Base-by-base conservation (phyloP, 2,113 vertebrate species). In the Rynchops niger region DNA sequence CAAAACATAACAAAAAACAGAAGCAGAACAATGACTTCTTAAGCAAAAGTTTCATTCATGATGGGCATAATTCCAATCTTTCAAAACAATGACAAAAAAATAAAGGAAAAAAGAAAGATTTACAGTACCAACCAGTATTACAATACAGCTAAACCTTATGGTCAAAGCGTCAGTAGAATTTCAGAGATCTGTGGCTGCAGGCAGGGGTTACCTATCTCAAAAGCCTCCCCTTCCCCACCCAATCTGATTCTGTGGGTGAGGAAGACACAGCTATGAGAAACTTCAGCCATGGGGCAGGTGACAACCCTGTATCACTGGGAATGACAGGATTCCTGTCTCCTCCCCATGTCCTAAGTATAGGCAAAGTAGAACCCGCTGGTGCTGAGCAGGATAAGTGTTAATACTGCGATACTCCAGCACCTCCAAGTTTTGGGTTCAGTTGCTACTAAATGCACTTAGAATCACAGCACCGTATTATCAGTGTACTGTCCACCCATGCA, bases 11-110 rank as follows among this genome's bases (percentile, higher is more conserved):
- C 50, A 38, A 91, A 83, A 90, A 88, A 21, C 45, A 95, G 43
- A 89, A 90, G 96, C 63, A 92, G 71, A 94, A 69, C 6, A 82
- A 73, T 74, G 62, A 93, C 21, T 91, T 87, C 49, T 90, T 90
- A 66, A 63, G 40, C 19, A 62, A 36, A 62, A 26, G 9, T 88
- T 81, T 53, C 32, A 43, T 66, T 82, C 34, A 30, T 0, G 0
- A 84, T 5, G 25, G 43, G 27, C 40, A 65, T 45, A 43, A 85
- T 76, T 53, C 16, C 38, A 87, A 52, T 11, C 50, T 74, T 90
- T 69, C 47, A 85, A 29, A 79, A 55, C 8, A 71, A 25, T 27
- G 8, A 32, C 2, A 62, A 50, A 43, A 52, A 70, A 65, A 15
- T 1, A 26, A 47, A 13, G 21, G 5, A 15, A n/a, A 42, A 32